These are phyloP conservation scores for Ligdia adustata DNA, from an alignment of 2,888 invertebrate species.

Conservation along the genomic window DNA sequence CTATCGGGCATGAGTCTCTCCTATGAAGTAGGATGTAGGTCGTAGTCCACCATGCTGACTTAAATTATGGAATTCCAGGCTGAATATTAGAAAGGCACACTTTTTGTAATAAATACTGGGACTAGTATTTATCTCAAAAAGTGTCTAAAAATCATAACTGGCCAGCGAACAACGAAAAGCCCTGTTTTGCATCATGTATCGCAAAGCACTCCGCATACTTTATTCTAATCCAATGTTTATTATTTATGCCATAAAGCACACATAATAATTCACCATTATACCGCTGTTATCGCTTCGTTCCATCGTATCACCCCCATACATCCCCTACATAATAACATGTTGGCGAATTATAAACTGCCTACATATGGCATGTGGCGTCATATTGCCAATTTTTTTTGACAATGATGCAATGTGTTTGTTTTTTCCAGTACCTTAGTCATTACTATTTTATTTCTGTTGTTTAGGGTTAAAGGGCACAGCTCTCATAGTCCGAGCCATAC, in stretches of 20 bases:
- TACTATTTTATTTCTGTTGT: slow-evolving; percentile 29
- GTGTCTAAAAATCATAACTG: too few relatives aligned
- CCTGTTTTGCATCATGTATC: slow-evolving; percentile 11
- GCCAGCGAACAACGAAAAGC: too few relatives aligned
- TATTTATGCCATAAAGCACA: slow-evolving; percentile 23
- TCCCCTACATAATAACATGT: slow-evolving; percentile 48
- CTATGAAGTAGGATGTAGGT: too few relatives aligned
- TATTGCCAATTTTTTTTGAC: slow-evolving; percentile 50
- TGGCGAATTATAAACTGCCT: slow-evolving; percentile 42
- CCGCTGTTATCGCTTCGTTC: slow-evolving; percentile 31
- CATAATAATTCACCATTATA: slow-evolving; percentile 34
- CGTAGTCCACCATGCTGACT: too few relatives aligned
- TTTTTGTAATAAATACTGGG: too few relatives aligned
- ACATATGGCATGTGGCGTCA: slow-evolving; percentile 33
- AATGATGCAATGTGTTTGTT: slow-evolving; percentile 10
- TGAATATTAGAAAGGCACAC: too few relatives aligned
- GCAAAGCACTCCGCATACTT: slow-evolving; percentile 13
- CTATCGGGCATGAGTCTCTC: too few relatives aligned
- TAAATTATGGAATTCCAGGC: too few relatives aligned
- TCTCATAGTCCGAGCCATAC: too few relatives aligned
- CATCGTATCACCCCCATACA: slow-evolving; percentile 34
- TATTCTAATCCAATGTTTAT: slow-evolving; percentile 27
- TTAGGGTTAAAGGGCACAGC: too few relatives aligned
- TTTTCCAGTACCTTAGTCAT: slow-evolving; percentile 7
- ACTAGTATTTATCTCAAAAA: too few relatives aligned